phyloP scores from a whole-genome alignment of 2,113 vertebrate species.

The Scomber scombrus region DNA sequence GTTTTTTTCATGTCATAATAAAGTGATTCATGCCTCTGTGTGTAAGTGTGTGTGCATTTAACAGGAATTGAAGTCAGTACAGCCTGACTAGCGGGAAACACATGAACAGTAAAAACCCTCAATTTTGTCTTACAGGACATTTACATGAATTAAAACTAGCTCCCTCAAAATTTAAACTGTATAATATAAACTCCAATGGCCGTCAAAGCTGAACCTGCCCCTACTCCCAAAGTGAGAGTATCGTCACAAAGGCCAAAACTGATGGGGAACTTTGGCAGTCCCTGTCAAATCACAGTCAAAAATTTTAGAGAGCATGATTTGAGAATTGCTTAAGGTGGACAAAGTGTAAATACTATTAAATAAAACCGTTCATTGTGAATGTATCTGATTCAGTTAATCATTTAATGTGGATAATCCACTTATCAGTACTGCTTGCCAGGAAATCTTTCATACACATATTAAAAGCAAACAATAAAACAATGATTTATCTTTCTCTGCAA shows the following conservation, averaged over 20 bases:
- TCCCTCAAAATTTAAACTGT: neutral
- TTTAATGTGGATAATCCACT: neutral
- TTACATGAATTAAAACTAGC: neutral
- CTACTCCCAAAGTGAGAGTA: neutral
- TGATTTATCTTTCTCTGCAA: neutral
- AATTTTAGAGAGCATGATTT: too few relatives aligned
- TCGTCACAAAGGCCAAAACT: too few relatives aligned
- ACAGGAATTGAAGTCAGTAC: conserved; percentile 8
- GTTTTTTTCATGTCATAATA: neutral
- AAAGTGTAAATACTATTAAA: neutral
- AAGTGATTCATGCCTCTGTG: neutral
- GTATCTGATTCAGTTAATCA: neutral
- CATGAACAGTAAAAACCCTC: rapidly evolving
- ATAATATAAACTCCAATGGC: too few relatives aligned
- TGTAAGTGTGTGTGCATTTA: neutral
- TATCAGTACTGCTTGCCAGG: neutral
- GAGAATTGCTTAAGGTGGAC: neutral
- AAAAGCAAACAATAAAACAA: neutral
- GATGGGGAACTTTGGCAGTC: too few relatives aligned
- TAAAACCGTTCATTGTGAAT: neutral
- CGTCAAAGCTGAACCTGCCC: neutral
- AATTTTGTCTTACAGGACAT: conserved; percentile 9
- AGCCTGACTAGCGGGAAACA: conserved; percentile 26
- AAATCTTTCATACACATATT: neutral
- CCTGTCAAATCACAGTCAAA: neutral